Evolutionary conservation across 2,888 invertebrate species (phyloP).

Genomic region (Helleia helle): DNA sequence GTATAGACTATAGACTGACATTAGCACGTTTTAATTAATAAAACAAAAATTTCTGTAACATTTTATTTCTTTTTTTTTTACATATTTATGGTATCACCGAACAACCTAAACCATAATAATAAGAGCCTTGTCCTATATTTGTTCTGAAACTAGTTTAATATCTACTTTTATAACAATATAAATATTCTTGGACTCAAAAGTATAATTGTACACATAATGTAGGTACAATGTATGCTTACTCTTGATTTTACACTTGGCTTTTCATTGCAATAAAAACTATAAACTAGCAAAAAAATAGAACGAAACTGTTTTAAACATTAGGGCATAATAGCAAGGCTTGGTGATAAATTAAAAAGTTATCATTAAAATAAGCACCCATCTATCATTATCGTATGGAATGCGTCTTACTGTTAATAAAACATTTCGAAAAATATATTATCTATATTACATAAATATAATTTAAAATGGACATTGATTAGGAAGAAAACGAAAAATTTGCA

Average conservation of each 20-base stretch:
- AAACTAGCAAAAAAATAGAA: too few relatives aligned
- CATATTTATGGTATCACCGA: not conserved
- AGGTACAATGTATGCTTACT: too few relatives aligned
- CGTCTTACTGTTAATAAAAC: not conserved
- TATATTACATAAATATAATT: not conserved
- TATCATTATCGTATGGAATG: not conserved
- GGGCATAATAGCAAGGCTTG: not conserved
- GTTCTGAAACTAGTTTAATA: not conserved
- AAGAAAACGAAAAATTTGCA: not conserved
- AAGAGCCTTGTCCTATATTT: not conserved
- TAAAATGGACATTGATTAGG: not conserved
- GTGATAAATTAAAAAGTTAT: not conserved
- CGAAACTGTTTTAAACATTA: not conserved
- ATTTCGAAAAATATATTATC: constrained; percentile 5
- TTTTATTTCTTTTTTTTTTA: constrained; percentile 2
- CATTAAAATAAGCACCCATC: not conserved
- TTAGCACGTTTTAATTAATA: not conserved
- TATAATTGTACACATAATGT: too few relatives aligned
- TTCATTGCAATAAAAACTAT: too few relatives aligned
- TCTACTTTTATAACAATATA: not conserved
- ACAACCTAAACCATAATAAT: not conserved
- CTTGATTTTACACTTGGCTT: too few relatives aligned
- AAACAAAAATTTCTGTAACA: constrained; percentile 1
- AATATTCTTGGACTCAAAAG: not conserved
- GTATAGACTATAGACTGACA: too few relatives aligned